These are phyloP conservation scores for Forbesichthys papilliferus DNA, from an alignment of 2,113 vertebrate genomes.

Conservation along the genomic window DNA sequence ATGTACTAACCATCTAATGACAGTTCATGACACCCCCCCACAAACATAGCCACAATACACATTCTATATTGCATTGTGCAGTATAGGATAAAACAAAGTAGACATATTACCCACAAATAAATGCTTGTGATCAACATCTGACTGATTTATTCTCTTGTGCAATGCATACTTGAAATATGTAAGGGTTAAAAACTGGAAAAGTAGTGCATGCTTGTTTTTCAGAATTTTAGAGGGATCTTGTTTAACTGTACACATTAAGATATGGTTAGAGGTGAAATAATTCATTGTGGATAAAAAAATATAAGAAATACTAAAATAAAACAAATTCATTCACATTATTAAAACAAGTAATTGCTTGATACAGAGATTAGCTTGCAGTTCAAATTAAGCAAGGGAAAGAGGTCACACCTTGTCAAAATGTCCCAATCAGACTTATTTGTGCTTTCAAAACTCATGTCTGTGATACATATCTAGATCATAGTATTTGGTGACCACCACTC, in stretches of 20 bases:
- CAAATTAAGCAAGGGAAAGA: not conserved
- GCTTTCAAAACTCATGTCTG: slow-evolving; percentile 76
- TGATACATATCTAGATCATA: slow-evolving; percentile 79
- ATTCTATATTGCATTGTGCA: not conserved
- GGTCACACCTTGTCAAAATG: not conserved
- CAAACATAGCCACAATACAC: not conserved
- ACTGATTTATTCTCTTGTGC: slow-evolving; percentile 30
- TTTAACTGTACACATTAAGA: slow-evolving; percentile 22
- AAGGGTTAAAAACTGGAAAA: slow-evolving; percentile 41
- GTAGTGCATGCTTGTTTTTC: slow-evolving; percentile 15
- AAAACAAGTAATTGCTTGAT: slow-evolving; percentile 30
- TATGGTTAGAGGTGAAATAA: slow-evolving; percentile 39
- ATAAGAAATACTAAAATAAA: slow-evolving; percentile 13
- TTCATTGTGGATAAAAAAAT: slow-evolving; percentile 32
- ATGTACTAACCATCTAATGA: not conserved
- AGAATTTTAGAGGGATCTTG: slow-evolving; percentile 16
- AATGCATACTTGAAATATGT: slow-evolving; percentile 40
- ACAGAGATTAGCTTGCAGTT: slow-evolving; percentile 1
- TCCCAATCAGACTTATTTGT: not conserved
- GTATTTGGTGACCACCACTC: slow-evolving; percentile 81
- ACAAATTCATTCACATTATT: slow-evolving; percentile 28
- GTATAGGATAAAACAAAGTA: too few species aligned
- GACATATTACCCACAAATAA: slow-evolving; percentile 7
- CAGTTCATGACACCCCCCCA: slow-evolving; percentile 29
- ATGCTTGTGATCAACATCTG: slow-evolving; percentile 53